Conservation (phyloP, 2,797 vertebrate genomes). For the Myoxocephalus aenaeus region DNA sequence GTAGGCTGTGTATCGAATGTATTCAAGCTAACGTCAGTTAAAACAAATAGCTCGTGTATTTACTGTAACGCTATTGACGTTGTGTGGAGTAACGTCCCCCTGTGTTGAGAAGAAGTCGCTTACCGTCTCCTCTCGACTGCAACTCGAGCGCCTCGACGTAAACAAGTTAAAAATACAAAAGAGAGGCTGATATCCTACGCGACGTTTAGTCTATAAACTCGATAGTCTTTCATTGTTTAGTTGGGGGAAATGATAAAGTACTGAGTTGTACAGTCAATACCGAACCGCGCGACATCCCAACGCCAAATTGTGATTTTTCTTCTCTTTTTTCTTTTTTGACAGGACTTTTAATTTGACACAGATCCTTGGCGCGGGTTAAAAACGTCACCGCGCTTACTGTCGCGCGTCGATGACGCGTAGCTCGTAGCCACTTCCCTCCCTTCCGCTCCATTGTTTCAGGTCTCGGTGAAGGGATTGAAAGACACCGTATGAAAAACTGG, state of each 20-base stretch:
- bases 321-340: neutral
- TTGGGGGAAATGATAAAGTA: neutral
- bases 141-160: constrained; percentile 56
- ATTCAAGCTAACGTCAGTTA: neutral
- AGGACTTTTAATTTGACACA: constrained; percentile 78
- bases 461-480: constrained; percentile 14
- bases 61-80: neutral
- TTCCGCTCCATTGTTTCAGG: constrained; percentile 65
- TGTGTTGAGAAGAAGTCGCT: constrained; percentile 15
- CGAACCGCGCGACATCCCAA: neutral
- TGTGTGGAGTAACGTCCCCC: neutral
- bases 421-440: constrained; percentile 22
- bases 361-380: constrained; percentile 45
- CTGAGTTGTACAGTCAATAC: neutral
- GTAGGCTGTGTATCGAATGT: fast-evolving
- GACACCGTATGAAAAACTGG: constrained; percentile 18
- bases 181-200: neutral
- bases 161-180: constrained; percentile 61
- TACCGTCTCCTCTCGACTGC: constrained; percentile 55
- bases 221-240: neutral
- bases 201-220: neutral
- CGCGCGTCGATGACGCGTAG: constrained; percentile 51
- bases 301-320: neutral
- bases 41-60: neutral
- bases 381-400: constrained; percentile 37